These are phyloP conservation scores for Peucedramus taeniatus DNA, from an alignment of 2,113 vertebrate species.

Conservation along the genomic window DNA sequence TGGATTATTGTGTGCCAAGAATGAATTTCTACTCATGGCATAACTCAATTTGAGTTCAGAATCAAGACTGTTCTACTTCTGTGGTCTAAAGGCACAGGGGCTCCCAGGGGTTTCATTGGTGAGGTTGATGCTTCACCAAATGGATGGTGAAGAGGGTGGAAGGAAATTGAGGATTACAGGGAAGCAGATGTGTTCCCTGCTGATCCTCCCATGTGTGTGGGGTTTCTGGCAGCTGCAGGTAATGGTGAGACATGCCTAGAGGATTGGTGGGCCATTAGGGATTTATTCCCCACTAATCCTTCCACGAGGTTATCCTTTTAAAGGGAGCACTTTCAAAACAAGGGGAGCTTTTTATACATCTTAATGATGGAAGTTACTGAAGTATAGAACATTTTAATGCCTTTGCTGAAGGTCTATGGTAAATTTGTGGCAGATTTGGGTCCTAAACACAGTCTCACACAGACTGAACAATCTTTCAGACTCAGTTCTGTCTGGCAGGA, in stretches of 20 bases:
- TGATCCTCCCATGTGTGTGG: accelerated
- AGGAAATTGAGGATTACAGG: background rate
- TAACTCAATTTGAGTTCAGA: background rate
- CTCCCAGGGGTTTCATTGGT: background rate
- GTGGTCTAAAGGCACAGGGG: background rate
- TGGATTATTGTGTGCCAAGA: background rate
- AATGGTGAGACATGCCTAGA: background rate
- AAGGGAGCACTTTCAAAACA: background rate
- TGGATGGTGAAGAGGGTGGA: background rate
- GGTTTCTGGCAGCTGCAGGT: background rate
- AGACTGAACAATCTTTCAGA: background rate
- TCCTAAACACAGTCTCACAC: background rate
- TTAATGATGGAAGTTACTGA: background rate
- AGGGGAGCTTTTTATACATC: background rate
- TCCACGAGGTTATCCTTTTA: background rate
- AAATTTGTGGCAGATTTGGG: background rate
- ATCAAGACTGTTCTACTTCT: background rate
- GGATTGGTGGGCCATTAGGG: background rate
- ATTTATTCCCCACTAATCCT: background rate
- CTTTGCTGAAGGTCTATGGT: background rate
- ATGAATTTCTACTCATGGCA: background rate
- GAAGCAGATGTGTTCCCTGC: accelerated
- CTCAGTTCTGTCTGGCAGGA: background rate
- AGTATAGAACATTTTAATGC: background rate
- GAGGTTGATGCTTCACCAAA: background rate